These are phyloP conservation scores for Drosophila dunni DNA, from an alignment of 1,140 invertebrate species.

Conservation along the genomic window DNA sequence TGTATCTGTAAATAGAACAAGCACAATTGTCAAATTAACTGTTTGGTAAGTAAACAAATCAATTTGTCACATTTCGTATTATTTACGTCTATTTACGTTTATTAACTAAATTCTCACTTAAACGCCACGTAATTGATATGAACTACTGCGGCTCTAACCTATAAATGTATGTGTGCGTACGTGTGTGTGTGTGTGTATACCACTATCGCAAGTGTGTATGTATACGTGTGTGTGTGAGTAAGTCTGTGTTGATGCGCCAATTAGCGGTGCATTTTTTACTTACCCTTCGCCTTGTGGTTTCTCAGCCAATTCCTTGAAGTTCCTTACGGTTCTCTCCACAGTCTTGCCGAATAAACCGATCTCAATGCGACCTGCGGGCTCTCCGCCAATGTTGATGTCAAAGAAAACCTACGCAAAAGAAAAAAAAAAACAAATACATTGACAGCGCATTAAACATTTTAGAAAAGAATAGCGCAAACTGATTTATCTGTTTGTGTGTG, in stretches of 20 bases:
- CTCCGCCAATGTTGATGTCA: slow-evolving; percentile 94
- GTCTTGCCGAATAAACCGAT: slow-evolving; percentile 98
- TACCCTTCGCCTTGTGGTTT: slow-evolving; percentile 91
- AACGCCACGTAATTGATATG: slow-evolving; percentile 74
- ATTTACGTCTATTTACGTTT: slow-evolving; percentile 31
- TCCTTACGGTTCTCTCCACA: slow-evolving; percentile 96
- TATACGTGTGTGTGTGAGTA: slow-evolving; percentile 16
- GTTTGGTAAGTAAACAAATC: slow-evolving; percentile 35
- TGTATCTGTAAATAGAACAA: slow-evolving; percentile 86
- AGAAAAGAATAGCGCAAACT: slow-evolving; percentile 36
- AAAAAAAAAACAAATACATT: slow-evolving; percentile 19
- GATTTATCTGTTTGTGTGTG: slow-evolving; percentile 59
- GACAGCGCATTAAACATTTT: slow-evolving; percentile 25
- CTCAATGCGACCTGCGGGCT: slow-evolving; percentile 91
- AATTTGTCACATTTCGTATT: slow-evolving; percentile 24
- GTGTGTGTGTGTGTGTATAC: slow-evolving; percentile 9
- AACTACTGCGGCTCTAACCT: slow-evolving; percentile 60
- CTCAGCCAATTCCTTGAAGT: slow-evolving; percentile 94
- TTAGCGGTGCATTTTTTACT: slow-evolving; percentile 44
- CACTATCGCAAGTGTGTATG: neutral
- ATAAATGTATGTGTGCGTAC: slow-evolving; percentile 42
- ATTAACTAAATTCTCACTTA: slow-evolving; percentile 48
- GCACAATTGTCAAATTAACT: slow-evolving; percentile 30
- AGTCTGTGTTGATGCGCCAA: slow-evolving; percentile 24
- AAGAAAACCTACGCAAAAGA: slow-evolving; percentile 94